Evolutionary conservation across 2,888 invertebrate species (phyloP).

Genomic region (Tiphia femorata): DNA sequence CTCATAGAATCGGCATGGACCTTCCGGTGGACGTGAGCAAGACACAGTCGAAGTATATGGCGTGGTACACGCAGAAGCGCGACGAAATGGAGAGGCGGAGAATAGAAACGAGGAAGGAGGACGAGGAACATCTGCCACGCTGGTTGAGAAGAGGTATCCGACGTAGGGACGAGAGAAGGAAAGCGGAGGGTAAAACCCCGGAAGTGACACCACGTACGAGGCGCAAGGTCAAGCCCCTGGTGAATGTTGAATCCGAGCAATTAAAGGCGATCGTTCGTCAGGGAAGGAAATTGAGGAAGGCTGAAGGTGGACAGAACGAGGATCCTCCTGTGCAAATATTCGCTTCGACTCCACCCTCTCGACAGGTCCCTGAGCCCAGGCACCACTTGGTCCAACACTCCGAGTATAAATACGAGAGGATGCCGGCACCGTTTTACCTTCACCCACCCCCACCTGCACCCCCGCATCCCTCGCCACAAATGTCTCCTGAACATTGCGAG

Average conservation of each 20-base stretch:
- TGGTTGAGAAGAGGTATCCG: conserved; percentile 48
- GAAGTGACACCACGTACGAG: conserved; percentile 47
- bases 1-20: conserved; percentile 15
- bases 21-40: conserved; percentile 42
- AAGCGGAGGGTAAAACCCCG: conserved; percentile 33
- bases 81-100: conserved; percentile 61
- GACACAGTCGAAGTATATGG: conserved; percentile 63
- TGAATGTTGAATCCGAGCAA: conserved; percentile 66
- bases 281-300: conserved; percentile 66
- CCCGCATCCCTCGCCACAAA: conserved; percentile 60
- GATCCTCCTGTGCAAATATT: conserved; percentile 63
- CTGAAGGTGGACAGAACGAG: conserved; percentile 66
- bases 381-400: conserved; percentile 85
- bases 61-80: conserved; percentile 64
- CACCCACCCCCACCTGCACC: conserved; percentile 59
- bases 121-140: conserved; percentile 48
- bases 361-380: conserved; percentile 68
- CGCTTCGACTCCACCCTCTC: conserved; percentile 59
- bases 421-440: conserved; percentile 60
- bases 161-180: conserved; percentile 28
- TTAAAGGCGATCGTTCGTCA: conserved; percentile 65
- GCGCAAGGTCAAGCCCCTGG: conserved; percentile 58
- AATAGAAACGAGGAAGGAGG: conserved; percentile 22
- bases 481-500: conserved; percentile 50
- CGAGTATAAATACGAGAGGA: conserved; percentile 79